Evolutionary conservation across 2,797 vertebrate species (phyloP).

Genomic region (Cirrhinus molitorella): DNA sequence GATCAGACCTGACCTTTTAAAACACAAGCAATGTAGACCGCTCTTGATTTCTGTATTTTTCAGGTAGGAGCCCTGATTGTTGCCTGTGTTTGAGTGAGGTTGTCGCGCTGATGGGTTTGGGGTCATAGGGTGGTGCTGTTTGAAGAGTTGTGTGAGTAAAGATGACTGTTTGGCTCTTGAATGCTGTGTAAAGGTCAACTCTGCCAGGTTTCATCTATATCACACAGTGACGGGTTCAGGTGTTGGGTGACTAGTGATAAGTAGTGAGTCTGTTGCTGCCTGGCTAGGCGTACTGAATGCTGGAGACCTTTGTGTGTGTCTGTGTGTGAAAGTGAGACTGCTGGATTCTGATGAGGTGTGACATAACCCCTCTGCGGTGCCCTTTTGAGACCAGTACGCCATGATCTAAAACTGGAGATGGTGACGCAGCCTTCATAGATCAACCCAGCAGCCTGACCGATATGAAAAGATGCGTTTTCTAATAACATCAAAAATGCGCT

Average conservation of each 20-base stretch:
- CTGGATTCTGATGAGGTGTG: conserved; percentile 46
- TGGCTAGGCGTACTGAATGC: not conserved
- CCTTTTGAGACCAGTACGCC: conserved; percentile 31
- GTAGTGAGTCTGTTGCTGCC: conserved; percentile 9
- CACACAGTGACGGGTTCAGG: conserved; percentile 28
- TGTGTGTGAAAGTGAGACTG: conserved; percentile 23
- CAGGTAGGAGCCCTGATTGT: not conserved
- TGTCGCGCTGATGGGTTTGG: not conserved
- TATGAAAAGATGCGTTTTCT: not conserved
- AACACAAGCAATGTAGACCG: not conserved
- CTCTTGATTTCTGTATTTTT: conserved; percentile 10
- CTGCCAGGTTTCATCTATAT: conserved; percentile 41
- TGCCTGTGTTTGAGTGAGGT: conserved; percentile 8
- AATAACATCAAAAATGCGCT: not conserved
- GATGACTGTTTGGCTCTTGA: conserved; percentile 35
- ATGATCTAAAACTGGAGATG: conserved; percentile 26
- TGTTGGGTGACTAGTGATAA: conserved; percentile 28
- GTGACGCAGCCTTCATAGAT: conserved; percentile 24
- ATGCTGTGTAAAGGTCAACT: conserved; percentile 49
- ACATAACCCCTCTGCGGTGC: conserved; percentile 35
- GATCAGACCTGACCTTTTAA: conserved; percentile 51
- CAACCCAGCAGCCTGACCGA: not conserved
- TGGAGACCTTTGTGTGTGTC: conserved; percentile 14
- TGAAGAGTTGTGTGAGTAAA: conserved; percentile 30
- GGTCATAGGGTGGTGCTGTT: not conserved